A percentile compares a stretch with the other conserved stretches of the same genome.
phyloP scores from a whole-genome alignment of 2,797 vertebrate genomes.

The Champsocephalus esox region DNA sequence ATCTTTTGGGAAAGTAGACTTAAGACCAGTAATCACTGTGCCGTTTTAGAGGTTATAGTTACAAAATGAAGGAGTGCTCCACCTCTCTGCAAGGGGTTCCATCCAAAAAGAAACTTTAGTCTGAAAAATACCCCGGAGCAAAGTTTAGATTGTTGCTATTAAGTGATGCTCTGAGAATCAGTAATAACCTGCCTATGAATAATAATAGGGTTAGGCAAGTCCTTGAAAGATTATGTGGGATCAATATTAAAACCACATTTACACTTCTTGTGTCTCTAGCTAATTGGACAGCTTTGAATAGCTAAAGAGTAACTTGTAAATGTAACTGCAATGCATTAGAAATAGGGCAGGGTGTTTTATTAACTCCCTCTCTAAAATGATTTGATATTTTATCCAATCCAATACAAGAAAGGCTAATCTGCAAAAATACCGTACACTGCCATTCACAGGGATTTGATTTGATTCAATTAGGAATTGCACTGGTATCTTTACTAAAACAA shows the following conservation, averaged over 20 bases:
- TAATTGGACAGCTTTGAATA: conserved; percentile 8
- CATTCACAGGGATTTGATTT: background rate
- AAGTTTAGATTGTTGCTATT: conserved; percentile 11
- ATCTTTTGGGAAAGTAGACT: conserved; percentile 2
- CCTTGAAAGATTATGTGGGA: conserved; percentile 18
- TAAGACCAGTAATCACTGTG: conserved; percentile 16
- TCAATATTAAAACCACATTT: conserved; percentile 11
- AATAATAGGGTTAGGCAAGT: conserved; percentile 14
- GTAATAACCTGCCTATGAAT: conserved; percentile 34
- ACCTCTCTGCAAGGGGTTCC: background rate
- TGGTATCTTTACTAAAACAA: background rate
- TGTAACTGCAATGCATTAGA: background rate
- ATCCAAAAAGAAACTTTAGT: conserved; percentile 30
- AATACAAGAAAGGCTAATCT: background rate
- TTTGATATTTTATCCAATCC: background rate
- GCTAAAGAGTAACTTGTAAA: background rate
- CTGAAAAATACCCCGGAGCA: conserved; percentile 27
- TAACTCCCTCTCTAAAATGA: background rate
- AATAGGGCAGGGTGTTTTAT: background rate
- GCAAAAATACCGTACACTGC: background rate
- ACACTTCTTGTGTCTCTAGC: background rate
- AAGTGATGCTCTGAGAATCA: conserved; percentile 41
- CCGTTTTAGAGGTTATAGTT: conserved; percentile 19
- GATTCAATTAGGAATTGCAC: background rate
- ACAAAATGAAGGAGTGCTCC: conserved; percentile 15